phyloP scores from a whole-genome alignment of 2,797 vertebrate genomes.

The Petrocephalus sullivani region DNA sequence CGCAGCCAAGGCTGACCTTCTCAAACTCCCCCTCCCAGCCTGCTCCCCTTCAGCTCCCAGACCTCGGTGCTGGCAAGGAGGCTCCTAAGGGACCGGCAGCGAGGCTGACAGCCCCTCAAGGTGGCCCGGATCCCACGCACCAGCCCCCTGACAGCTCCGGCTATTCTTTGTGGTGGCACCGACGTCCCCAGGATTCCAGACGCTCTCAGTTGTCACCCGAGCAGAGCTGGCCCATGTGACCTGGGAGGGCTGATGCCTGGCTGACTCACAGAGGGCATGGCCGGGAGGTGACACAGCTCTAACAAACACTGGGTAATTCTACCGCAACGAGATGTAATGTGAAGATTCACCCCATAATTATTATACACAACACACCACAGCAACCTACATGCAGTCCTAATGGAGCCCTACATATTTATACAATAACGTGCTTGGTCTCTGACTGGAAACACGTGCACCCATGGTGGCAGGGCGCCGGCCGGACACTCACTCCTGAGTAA shows the following conservation, averaged over 20 bases:
- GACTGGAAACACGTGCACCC: not conserved
- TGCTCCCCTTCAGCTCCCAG: not conserved
- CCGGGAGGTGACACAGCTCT: not conserved
- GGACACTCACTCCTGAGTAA: slow-evolving; percentile 62
- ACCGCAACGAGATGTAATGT: not conserved
- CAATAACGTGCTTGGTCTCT: not conserved
- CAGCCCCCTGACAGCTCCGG: not conserved
- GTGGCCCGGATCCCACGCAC: not conserved
- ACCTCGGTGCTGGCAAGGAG: not conserved
- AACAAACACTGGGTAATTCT: not conserved
- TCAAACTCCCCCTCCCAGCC: not conserved
- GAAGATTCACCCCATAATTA: not conserved
- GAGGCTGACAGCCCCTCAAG: not conserved
- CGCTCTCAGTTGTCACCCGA: not conserved
- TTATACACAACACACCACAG: not conserved
- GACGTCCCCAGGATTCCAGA: not conserved
- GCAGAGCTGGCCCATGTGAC: not conserved
- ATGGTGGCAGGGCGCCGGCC: not conserved
- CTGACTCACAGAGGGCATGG: not conserved
- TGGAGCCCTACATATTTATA: not conserved
- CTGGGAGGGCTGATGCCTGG: not conserved
- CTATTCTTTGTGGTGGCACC: not conserved
- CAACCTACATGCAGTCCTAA: not conserved
- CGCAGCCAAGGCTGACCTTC: not conserved
- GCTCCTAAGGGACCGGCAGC: not conserved